Evolutionary conservation across 2,113 vertebrate species (phyloP).

Genomic region (Xyliphius kryptos): DNA sequence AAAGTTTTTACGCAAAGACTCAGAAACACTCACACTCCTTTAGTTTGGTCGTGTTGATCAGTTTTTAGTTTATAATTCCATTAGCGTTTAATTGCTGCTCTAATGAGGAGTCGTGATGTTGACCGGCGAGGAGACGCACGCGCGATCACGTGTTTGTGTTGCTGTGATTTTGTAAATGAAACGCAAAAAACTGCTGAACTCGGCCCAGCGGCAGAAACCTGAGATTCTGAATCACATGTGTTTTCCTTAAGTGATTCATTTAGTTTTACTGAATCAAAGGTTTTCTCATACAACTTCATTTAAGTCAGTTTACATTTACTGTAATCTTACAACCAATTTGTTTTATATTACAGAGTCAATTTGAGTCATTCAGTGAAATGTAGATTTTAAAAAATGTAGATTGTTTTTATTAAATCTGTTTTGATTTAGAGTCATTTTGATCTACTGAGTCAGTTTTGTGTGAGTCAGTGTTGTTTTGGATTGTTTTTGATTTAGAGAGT

Average conservation of each 20-base stretch:
- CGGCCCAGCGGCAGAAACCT: not conserved
- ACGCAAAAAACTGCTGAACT: too few relatives aligned
- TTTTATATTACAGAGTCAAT: not conserved
- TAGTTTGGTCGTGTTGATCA: slow-evolving; percentile 7
- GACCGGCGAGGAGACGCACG: not conserved
- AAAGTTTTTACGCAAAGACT: not conserved
- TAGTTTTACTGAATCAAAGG: not conserved
- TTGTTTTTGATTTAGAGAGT: not conserved
- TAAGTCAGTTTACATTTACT: not conserved
- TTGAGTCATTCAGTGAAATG: not conserved
- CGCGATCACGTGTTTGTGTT: too few relatives aligned
- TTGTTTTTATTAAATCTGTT: too few relatives aligned
- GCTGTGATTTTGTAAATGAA: too few relatives aligned
- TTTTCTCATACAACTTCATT: not conserved
- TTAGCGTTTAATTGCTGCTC: not conserved
- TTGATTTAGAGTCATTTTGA: not conserved
- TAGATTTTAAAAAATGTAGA: too few relatives aligned
- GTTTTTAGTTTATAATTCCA: not conserved
- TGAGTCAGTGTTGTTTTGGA: not conserved
- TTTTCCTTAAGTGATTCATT: not conserved
- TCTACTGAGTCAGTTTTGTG: not conserved
- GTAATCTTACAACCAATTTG: not conserved
- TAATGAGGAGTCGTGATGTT: not conserved
- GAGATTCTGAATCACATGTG: not conserved
- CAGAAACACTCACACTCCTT: not conserved